Percentiles rank a stretch among this genome's conserved stretches.
Conservation (phyloP, 2,888 invertebrate species). For the Scaptodrosophila latifasciaeformis region DNA sequence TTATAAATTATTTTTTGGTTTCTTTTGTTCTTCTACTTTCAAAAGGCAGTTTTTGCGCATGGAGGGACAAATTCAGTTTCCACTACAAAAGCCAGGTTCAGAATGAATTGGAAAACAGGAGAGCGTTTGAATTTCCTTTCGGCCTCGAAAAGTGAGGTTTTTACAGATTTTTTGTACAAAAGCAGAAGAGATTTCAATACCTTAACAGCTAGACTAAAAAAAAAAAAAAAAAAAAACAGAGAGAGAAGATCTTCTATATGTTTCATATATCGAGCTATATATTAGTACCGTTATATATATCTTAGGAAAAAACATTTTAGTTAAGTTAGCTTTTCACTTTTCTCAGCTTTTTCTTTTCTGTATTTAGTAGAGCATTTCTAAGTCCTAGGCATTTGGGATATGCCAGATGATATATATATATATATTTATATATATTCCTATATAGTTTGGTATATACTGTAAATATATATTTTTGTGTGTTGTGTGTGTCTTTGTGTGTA, state of each 20-base stretch:
- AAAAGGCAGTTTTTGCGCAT: constrained; percentile 65
- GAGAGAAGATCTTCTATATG: neutral
- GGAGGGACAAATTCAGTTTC: constrained; percentile 67
- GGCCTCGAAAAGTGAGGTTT: too few species aligned
- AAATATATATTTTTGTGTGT: constrained; percentile 13
- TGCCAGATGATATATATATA: constrained; percentile 9
- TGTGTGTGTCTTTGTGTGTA: constrained; percentile 11
- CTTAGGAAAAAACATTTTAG: neutral
- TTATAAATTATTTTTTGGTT: neutral
- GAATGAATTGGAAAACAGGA: too few species aligned
- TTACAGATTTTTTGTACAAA: too few species aligned
- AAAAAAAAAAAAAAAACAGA: neutral
- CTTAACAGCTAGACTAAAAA: neutral
- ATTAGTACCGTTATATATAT: constrained; percentile 6
- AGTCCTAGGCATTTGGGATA: neutral
- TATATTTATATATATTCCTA: constrained; percentile 3
- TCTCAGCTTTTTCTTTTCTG: neutral
- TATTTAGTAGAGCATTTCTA: neutral
- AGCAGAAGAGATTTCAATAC: too few species aligned
- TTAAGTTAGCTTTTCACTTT: neutral
- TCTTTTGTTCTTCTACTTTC: constrained; percentile 34
- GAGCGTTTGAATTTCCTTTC: too few species aligned
- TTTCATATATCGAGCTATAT: neutral
- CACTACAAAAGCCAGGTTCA: constrained; percentile 35
- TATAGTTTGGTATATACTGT: neutral